Percentiles rank a stretch among this genome's conserved stretches.
phyloP scores from a whole-genome alignment of 2,113 vertebrate species.

The Trochalopteron elliotii region DNA sequence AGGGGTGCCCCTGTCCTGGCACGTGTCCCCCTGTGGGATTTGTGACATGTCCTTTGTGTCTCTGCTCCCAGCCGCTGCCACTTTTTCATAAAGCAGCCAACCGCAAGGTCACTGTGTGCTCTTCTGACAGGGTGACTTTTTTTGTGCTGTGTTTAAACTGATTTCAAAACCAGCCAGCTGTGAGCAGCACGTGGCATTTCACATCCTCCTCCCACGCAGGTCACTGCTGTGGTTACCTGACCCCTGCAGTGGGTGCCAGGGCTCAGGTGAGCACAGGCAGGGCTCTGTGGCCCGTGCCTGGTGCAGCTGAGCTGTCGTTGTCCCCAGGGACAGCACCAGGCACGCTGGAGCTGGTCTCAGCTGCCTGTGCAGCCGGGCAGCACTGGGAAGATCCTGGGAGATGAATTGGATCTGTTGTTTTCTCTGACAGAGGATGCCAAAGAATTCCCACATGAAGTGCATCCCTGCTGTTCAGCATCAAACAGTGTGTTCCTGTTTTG shows the following conservation, averaged over 20 bases:
- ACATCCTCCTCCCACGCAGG: neutral
- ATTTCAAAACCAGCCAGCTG: slow-evolving; percentile 6
- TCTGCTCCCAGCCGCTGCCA: neutral
- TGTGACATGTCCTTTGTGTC: neutral
- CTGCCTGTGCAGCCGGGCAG: neutral
- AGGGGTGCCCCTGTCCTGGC: neutral
- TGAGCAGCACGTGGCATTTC: neutral
- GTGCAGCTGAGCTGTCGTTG: neutral
- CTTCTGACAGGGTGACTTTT: neutral
- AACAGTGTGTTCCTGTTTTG: neutral
- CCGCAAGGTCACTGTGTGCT: neutral
- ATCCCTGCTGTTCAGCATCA: neutral
- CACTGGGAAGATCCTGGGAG: slow-evolving; percentile 35
- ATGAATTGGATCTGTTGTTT: slow-evolving; percentile 25
- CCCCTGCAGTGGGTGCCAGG: slow-evolving; percentile 2
- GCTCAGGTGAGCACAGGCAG: neutral
- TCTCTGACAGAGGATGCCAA: slow-evolving; percentile 13
- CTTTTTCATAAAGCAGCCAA: neutral
- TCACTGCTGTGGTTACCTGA: neutral
- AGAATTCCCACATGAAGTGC: slow-evolving; percentile 42
- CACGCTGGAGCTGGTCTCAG: neutral
- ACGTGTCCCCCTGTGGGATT: neutral
- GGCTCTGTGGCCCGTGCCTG: fast-evolving
- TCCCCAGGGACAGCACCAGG: neutral
- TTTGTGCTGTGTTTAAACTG: neutral